A percentile compares a stretch with the other conserved stretches of the same genome.
phyloP scores from a whole-genome alignment of 2,113 vertebrate species.

The Herpailurus yagouaroundi region DNA sequence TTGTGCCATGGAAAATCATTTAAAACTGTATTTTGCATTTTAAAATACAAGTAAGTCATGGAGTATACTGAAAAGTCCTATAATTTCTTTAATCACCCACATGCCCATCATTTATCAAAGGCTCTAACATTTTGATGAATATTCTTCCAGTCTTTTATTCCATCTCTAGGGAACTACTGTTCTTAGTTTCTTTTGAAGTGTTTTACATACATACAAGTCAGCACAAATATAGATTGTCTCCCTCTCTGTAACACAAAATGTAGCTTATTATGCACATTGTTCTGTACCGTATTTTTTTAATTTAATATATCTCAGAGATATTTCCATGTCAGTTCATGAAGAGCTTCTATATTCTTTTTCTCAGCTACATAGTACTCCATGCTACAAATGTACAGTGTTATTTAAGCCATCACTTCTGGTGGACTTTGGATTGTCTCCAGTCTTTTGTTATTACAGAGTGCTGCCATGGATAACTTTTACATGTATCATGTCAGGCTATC shows the following conservation, averaged over 20 bases:
- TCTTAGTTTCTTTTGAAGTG: background rate
- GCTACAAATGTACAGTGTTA: background rate
- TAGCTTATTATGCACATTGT: background rate
- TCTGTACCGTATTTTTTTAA: background rate
- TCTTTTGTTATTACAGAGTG: background rate
- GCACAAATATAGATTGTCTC: background rate
- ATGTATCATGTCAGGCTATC: background rate
- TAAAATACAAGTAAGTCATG: background rate
- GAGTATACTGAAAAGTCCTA: background rate
- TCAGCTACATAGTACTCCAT: background rate
- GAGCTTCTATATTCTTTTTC: background rate
- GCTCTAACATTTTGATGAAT: background rate
- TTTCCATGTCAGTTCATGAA: background rate
- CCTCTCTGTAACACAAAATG: background rate
- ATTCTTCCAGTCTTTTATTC: background rate
- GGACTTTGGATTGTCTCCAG: background rate
- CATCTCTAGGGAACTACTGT: background rate
- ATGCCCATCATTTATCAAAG: background rate
- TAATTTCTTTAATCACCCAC: background rate
- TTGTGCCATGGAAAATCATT: background rate
- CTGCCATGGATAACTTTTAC: background rate
- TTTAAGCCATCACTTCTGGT: background rate
- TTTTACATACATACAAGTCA: background rate
- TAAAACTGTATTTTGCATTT: background rate
- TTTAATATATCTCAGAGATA: background rate